Base-by-base conservation (phyloP, 2,797 vertebrate genomes). In the Acanthurus leucopareius region DNA sequence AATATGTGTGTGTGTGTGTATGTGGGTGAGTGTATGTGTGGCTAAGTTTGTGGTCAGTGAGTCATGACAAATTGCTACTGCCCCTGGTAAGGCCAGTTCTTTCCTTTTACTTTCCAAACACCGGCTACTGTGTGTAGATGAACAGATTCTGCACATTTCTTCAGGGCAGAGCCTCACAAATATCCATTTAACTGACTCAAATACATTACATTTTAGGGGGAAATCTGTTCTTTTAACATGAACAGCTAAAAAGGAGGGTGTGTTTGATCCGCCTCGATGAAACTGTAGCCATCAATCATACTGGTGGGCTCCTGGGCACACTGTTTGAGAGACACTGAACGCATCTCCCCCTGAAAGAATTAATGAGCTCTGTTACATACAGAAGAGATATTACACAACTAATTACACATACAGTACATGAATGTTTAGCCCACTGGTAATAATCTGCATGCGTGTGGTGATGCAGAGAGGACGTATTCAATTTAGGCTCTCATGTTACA, bases 11-110 rank as follows among this genome's bases (percentile, higher is more conserved):
- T 44, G 68, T 69, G 49, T 44, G 64, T 69, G 28, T 32, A 5
- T 32, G 28, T 32, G 28, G 28, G 28, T 32, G 28, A 32, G 28
- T 32, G 28, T 32, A 32, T 32, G 28, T 32, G 28, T 32, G 28
- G 28, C 28, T 32, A 2, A 32, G 28, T 32, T 48, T 60, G 48
- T 61, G 57, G 75, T 85, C 69, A 69, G 42, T 56, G 76, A 85
- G 35, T 75, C 58, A 22, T 73, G 78, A 76, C 13, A 77, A 87
- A 87, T 81, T 60, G 62, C 66, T 58, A 0, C 25, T 66, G 56
- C 17, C 58, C 45, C 17, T 3, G 40, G 4, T 10, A 19, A 63
- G 45, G 9, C 7, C 28, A 32, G 28, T 32, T 32, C 28, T 32
- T 32, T 32, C 28, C 28, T 32, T 32, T 32, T 0, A 49, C n/a